A percentile compares a stretch with the other conserved stretches of the same genome.
Conservation (phyloP, 2,113 vertebrate species). For the Halcyon malimbica region DNA sequence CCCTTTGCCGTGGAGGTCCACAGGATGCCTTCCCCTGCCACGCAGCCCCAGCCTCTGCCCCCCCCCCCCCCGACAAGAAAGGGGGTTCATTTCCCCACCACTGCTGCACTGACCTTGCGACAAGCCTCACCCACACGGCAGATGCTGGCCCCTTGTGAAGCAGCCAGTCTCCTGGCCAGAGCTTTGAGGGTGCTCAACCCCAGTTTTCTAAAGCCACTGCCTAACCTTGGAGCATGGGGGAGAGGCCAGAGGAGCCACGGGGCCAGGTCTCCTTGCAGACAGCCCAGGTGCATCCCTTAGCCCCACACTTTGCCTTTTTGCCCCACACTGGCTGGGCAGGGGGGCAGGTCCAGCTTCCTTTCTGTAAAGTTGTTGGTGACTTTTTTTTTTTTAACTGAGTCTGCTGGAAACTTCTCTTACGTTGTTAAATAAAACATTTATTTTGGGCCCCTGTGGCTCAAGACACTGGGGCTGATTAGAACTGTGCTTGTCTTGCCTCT, state of each 20-base stretch:
- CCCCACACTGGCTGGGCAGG: not conserved
- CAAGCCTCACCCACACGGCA: fast-evolving
- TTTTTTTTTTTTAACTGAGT: not conserved
- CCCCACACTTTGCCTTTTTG: not conserved
- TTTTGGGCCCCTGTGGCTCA: slow-evolving; percentile 57
- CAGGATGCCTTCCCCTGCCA: not conserved
- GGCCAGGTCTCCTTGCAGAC: not conserved
- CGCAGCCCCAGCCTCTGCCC: not conserved
- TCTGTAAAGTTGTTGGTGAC: slow-evolving; percentile 44
- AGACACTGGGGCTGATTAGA: slow-evolving; percentile 19
- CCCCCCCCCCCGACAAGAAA: not conserved
- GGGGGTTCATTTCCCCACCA: not conserved
- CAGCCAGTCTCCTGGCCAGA: not conserved
- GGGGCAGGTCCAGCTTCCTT: slow-evolving; percentile 14
- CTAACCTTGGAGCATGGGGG: not conserved
- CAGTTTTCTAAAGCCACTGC: slow-evolving; percentile 17
- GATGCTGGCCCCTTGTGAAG: not conserved
- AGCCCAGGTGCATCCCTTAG: not conserved
- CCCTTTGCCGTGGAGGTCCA: not conserved
- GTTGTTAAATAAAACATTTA: slow-evolving; percentile 74
- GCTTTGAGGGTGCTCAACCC: not conserved
- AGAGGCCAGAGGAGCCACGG: not conserved
- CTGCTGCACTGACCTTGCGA: slow-evolving; percentile 43
- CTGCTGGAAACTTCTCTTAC: slow-evolving; percentile 55
- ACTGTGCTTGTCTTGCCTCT: not conserved